phyloP scores from a whole-genome alignment of 2,113 vertebrate species.

The Xyliphius kryptos region DNA sequence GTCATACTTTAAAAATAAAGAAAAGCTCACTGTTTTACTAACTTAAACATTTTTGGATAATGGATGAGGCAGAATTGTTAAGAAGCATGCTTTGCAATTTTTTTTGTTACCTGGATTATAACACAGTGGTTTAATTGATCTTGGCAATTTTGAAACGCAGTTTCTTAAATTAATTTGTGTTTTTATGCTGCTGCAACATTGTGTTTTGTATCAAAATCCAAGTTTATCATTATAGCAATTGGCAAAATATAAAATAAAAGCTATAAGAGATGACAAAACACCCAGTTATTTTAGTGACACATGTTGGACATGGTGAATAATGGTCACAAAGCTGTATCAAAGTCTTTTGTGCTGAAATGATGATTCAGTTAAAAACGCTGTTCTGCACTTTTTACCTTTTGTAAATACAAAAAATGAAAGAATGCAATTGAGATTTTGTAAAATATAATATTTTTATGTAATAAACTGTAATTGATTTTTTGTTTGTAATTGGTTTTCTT shows the following conservation, averaged over 20 bases:
- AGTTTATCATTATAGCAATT: not conserved
- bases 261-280: too few relatives aligned
- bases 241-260: not conserved
- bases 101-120: too few relatives aligned
- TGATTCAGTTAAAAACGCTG: slow-evolving; percentile 8
- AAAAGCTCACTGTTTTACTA: too few relatives aligned
- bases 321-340: not conserved
- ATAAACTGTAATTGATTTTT: slow-evolving; percentile 40
- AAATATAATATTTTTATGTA: slow-evolving; percentile 35
- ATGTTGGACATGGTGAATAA: not conserved
- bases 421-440: slow-evolving; percentile 30
- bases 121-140: too few relatives aligned
- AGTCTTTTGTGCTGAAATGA: slow-evolving; percentile 3
- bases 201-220: not conserved
- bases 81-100: too few relatives aligned
- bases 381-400: slow-evolving; percentile 29
- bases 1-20: too few relatives aligned
- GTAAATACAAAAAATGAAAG: slow-evolving; percentile 17
- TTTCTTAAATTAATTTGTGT: too few relatives aligned
- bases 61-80: too few relatives aligned
- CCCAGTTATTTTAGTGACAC: too few relatives aligned
- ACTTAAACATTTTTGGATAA: too few relatives aligned
- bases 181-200: not conserved
- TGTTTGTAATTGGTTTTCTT: slow-evolving; percentile 1
- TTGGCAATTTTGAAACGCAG: too few relatives aligned